phyloP scores from a whole-genome alignment of 2,113 vertebrate genomes.

The Bubo bubo region DNA sequence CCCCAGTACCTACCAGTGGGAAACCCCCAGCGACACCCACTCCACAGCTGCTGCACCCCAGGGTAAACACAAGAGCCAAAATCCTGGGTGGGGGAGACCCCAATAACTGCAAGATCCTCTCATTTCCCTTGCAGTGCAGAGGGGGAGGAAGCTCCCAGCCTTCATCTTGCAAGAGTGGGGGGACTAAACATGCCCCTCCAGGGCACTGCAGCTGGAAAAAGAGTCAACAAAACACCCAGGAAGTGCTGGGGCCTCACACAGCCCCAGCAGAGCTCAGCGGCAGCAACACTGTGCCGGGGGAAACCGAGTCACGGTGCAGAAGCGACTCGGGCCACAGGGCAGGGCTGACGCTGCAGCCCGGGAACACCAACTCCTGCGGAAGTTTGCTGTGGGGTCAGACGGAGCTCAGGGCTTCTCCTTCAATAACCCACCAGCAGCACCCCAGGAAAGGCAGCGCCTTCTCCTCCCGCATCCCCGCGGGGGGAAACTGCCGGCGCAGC shows the following conservation, averaged over 20 bases:
- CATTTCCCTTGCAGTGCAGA: fast-evolving
- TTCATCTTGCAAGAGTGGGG: fast-evolving
- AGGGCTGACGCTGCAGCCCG: background rate
- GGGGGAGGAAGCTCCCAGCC: background rate
- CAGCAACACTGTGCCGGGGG: background rate
- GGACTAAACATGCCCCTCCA: fast-evolving
- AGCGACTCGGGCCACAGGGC: fast-evolving
- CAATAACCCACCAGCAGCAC: fast-evolving
- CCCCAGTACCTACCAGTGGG: fast-evolving
- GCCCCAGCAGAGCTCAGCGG: background rate
- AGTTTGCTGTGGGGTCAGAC: background rate
- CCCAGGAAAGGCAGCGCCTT: background rate
- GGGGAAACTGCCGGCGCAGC: background rate
- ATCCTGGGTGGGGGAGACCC: fast-evolving
- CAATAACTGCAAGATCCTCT: fast-evolving
- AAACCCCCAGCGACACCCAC: background rate
- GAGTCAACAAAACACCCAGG: background rate
- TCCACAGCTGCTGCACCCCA: background rate
- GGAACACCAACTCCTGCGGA: background rate
- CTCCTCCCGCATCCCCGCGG: fast-evolving
- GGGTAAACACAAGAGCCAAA: background rate
- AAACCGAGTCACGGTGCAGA: background rate
- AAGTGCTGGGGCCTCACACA: background rate
- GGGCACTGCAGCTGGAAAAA: background rate
- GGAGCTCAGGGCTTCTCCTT: background rate